Conservation (phyloP, 2,113 vertebrate genomes). For the Danionella cerebrum region DNA sequence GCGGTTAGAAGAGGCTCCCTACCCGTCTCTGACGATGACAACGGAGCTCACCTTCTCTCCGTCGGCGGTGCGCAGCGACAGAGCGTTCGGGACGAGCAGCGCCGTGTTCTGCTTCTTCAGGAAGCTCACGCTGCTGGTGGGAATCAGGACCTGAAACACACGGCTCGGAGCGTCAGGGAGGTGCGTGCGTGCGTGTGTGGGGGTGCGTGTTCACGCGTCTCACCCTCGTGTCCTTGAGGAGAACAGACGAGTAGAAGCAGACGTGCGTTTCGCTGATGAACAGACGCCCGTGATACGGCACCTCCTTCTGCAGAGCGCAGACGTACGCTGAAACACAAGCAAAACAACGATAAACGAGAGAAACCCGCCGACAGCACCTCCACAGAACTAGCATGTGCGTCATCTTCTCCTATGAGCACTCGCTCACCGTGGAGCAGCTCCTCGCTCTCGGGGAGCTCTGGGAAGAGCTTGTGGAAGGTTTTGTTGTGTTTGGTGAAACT, state of each 20-base stretch:
- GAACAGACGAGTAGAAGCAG: slow-evolving; percentile 76
- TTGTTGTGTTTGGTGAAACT: slow-evolving; percentile 67
- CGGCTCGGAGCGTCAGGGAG: background rate
- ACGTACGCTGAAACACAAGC: slow-evolving; percentile 60
- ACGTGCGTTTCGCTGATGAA: slow-evolving; percentile 67
- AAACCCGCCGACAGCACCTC: too few species aligned
- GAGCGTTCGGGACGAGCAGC: slow-evolving; percentile 76
- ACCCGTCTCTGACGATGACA: too few species aligned
- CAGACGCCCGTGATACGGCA: slow-evolving; percentile 75
- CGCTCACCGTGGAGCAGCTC: slow-evolving; percentile 67
- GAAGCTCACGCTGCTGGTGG: slow-evolving; percentile 55
- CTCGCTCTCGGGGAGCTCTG: slow-evolving; percentile 61
- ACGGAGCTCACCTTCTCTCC: slow-evolving; percentile 73
- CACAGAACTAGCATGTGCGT: too few species aligned
- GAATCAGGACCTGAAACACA: slow-evolving; percentile 63
- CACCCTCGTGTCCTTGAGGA: slow-evolving; percentile 78
- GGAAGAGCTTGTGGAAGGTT: slow-evolving; percentile 75
- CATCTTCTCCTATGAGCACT: too few species aligned
- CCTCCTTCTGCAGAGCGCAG: slow-evolving; percentile 78
- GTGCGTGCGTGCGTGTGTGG: background rate
- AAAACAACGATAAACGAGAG: too few species aligned
- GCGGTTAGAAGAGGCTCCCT: too few species aligned
- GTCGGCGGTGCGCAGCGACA: slow-evolving; percentile 67
- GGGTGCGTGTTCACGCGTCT: background rate
- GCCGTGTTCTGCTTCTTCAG: slow-evolving; percentile 82